These are phyloP conservation scores for Byasa hedistus DNA, from an alignment of 2,888 invertebrate genomes.

Conservation along the genomic window DNA sequence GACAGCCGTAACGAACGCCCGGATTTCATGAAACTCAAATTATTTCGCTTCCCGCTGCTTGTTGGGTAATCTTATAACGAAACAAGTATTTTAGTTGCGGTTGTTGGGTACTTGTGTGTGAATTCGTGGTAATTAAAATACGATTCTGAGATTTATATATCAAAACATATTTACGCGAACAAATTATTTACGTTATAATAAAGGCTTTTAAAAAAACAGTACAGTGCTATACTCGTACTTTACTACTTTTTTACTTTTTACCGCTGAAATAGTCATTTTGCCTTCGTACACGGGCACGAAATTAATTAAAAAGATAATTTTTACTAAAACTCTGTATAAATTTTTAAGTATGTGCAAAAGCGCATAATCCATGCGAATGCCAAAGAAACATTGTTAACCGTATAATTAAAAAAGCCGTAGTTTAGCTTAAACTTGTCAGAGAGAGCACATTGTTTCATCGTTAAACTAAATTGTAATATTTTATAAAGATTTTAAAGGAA, in stretches of 20 bases:
- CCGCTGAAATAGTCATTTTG: too few species aligned
- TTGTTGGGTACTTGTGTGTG: slow-evolving; percentile 5
- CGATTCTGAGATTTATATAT: not conserved
- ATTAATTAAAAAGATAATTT: too few species aligned
- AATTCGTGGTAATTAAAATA: not conserved
- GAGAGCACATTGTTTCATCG: slow-evolving; percentile 12
- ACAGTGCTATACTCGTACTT: too few species aligned
- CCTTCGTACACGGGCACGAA: too few species aligned
- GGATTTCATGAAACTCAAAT: slow-evolving; percentile 16
- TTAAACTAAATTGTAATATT: slow-evolving; percentile 22
- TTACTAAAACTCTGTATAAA: too few species aligned
- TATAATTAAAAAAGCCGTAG: not conserved
- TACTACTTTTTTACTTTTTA: too few species aligned
- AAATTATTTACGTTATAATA: not conserved
- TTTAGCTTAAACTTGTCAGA: not conserved
- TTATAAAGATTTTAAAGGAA: slow-evolving; percentile 23
- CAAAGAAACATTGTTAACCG: too few species aligned
- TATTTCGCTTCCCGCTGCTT: slow-evolving; percentile 13
- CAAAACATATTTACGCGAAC: not conserved
- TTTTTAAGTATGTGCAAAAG: too few species aligned
- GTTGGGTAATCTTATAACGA: slow-evolving; percentile 21
- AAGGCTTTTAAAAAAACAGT: not conserved
- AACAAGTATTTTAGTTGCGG: slow-evolving; percentile 17
- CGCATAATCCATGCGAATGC: too few species aligned
- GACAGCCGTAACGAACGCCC: slow-evolving; percentile 11